Evolutionary conservation across 23 tunicate species (phyloP).

Genomic region (Diplosoma virens): DNA sequence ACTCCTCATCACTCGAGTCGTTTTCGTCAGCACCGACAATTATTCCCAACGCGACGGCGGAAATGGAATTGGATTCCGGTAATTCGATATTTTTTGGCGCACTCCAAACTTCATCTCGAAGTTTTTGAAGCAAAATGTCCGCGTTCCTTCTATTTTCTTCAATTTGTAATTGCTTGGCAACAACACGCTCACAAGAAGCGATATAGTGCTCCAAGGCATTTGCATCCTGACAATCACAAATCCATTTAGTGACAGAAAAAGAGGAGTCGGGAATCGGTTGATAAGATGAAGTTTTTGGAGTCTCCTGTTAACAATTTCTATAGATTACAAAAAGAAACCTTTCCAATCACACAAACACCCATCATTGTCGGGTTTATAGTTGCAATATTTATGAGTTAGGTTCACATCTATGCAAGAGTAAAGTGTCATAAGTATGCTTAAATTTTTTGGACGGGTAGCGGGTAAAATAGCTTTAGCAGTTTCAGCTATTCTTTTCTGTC

Average conservation of each 20-base stretch:
- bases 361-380: too few relatives aligned
- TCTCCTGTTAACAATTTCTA: too few relatives aligned
- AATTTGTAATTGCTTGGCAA: conserved; percentile 77
- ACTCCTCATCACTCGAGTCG: conserved; percentile 70
- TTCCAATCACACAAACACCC: too few relatives aligned
- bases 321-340: too few relatives aligned
- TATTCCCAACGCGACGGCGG: conserved; percentile 60
- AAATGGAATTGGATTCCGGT: neutral
- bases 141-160: conserved; percentile 64
- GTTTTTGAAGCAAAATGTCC: conserved; percentile 77
- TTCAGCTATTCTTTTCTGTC: too few relatives aligned
- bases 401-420: too few relatives aligned
- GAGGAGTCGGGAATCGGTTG: neutral
- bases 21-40: conserved; percentile 22
- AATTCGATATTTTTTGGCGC: conserved; percentile 34
- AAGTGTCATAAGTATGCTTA: too few relatives aligned
- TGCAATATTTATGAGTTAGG: too few relatives aligned
- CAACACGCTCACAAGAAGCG: conserved; percentile 56
- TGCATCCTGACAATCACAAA: conserved; percentile 50
- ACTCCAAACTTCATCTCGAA: conserved; percentile 80
- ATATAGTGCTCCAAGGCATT: conserved; percentile 41
- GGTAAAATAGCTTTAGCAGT: too few relatives aligned
- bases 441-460: too few relatives aligned
- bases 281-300: too few relatives aligned
- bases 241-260: conserved; percentile 51